Conservation (phyloP, 2,888 invertebrate genomes). For the Caenorhabditis virilis region DNA sequence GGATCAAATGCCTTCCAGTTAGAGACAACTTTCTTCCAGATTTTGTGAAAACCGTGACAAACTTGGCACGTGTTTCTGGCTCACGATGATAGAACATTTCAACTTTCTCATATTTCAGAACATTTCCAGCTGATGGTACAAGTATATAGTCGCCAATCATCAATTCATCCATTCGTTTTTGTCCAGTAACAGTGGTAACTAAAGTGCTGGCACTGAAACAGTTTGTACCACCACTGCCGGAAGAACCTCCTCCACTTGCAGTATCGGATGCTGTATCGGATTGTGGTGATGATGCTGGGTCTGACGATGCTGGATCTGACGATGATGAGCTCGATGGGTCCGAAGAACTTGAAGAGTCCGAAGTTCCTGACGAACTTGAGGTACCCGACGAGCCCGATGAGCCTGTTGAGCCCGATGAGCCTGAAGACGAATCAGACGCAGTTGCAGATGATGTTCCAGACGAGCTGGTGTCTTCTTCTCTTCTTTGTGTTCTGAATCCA, state of each 20-base stretch:
- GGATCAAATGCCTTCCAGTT: conserved; percentile 62
- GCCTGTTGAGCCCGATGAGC: too few relatives aligned
- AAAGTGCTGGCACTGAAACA: conserved; percentile 65
- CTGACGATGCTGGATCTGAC: neutral
- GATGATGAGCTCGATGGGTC: too few relatives aligned
- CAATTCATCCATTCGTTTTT: conserved; percentile 62
- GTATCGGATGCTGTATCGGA: conserved; percentile 7
- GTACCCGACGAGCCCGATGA: too few relatives aligned
- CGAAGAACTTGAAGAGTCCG: too few relatives aligned
- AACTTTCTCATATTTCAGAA: conserved; percentile 62
- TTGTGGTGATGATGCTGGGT: neutral
- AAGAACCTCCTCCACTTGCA: conserved; percentile 9
- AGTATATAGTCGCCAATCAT: conserved; percentile 64
- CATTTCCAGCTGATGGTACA: conserved; percentile 59
- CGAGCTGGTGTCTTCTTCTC: too few relatives aligned
- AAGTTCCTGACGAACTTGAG: too few relatives aligned
- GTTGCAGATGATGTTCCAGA: conserved; percentile 8
- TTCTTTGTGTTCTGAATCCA: too few relatives aligned
- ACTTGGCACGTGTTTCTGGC: conserved; percentile 53
- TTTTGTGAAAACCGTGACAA: conserved; percentile 57
- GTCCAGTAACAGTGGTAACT: conserved; percentile 50
- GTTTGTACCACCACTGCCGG: conserved; percentile 34
- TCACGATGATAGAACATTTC: conserved; percentile 68
- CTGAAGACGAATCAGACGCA: conserved; percentile 3
- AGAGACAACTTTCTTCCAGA: conserved; percentile 57